These are phyloP conservation scores for Hirundichthys speculiger DNA, from an alignment of 2,113 vertebrate species.

Conservation along the genomic window DNA sequence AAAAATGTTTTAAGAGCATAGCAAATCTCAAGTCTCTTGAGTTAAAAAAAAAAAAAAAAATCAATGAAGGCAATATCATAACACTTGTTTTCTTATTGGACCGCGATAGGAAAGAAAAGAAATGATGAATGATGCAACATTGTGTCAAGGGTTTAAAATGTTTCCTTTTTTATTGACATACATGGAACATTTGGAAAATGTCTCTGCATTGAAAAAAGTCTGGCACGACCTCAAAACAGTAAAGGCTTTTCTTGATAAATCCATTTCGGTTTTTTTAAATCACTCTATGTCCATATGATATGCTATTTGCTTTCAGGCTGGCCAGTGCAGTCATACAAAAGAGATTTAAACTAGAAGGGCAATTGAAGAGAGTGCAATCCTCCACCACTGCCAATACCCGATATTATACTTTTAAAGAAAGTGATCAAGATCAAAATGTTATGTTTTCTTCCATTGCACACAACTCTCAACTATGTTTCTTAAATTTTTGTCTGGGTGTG, in stretches of 20 bases:
- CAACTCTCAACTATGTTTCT: background rate
- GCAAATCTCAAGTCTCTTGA: background rate
- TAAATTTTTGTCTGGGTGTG: background rate
- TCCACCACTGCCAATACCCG: background rate
- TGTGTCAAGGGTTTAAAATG: no score
- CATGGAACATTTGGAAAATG: background rate
- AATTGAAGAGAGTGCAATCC: background rate
- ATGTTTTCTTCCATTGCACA: background rate
- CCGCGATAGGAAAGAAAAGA: no score
- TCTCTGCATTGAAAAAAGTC: background rate
- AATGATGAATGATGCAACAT: no score
- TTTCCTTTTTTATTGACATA: no score
- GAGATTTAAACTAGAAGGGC: constrained; percentile 6
- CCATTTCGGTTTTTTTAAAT: background rate
- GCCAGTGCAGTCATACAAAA: constrained; percentile 1
- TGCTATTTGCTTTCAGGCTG: constrained; percentile 11
- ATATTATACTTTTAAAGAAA: background rate
- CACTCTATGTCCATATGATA: constrained; percentile 18
- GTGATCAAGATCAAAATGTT: background rate
- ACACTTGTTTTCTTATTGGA: constrained; percentile 11
- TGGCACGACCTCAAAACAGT: no score
- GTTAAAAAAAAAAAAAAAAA: constrained; percentile 7
- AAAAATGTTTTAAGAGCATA: constrained; percentile 17
- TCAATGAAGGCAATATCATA: constrained; percentile 37
- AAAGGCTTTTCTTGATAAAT: constrained; percentile 13